These are phyloP conservation scores for Aepyceros melampus DNA, from an alignment of 2,113 vertebrate species.

Conservation along the genomic window DNA sequence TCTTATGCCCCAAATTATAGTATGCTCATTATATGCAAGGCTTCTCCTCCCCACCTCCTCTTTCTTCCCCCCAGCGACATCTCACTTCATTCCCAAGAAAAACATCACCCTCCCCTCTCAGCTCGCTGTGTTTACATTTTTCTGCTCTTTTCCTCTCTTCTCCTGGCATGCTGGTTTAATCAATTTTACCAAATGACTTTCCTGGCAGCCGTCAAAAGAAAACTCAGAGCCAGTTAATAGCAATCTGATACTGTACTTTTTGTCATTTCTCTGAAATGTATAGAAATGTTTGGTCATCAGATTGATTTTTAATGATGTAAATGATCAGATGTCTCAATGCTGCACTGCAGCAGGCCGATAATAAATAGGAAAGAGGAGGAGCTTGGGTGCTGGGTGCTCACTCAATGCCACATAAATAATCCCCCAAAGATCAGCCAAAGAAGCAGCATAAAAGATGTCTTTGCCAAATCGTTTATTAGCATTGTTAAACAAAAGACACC, in stretches of 20 bases:
- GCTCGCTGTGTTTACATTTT: conserved; percentile 34
- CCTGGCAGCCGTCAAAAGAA: conserved; percentile 62
- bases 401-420: conserved; percentile 20
- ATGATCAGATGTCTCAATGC: conserved; percentile 24
- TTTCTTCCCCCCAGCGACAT: not conserved
- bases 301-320: conserved; percentile 67
- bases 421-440: not conserved
- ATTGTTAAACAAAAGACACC: not conserved
- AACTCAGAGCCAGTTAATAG: conserved; percentile 53
- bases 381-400: not conserved
- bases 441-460: not conserved
- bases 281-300: conserved; percentile 39
- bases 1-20: conserved; percentile 33
- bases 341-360: conserved; percentile 44
- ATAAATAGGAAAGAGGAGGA: conserved; percentile 26
- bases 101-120: not conserved
- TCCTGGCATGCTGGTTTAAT: conserved; percentile 54
- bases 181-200: conserved; percentile 70
- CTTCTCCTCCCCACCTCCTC: not conserved
- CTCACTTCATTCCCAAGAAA: conserved; percentile 35
- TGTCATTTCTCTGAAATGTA: conserved; percentile 49
- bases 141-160: conserved; percentile 42
- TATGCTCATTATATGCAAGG: not conserved
- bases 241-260: conserved; percentile 42
- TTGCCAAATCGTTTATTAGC: not conserved